Conservation (phyloP, 2,113 vertebrate species). For the Xenopus laevis region DNA sequence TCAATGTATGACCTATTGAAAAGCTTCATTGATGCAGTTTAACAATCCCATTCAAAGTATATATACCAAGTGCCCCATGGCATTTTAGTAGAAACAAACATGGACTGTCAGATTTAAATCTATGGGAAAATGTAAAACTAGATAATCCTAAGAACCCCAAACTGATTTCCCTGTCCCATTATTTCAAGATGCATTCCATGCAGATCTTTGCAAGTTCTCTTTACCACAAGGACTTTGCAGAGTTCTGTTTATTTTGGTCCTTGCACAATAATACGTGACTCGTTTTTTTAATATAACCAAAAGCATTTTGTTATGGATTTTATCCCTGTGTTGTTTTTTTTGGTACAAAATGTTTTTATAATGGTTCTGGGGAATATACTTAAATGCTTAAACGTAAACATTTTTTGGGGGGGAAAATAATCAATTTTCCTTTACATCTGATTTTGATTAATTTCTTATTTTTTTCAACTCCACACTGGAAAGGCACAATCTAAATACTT, state of each 20-base stretch:
- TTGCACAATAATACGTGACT: slow-evolving; percentile 58
- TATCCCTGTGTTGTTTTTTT: slow-evolving; percentile 75
- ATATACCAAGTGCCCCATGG: slow-evolving; percentile 59
- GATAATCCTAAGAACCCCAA: slow-evolving; percentile 61
- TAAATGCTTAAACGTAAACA: slow-evolving; percentile 71
- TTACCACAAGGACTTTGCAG: slow-evolving; percentile 64
- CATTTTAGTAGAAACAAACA: slow-evolving; percentile 61
- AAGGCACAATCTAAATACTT: slow-evolving; percentile 64
- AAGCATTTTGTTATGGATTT: slow-evolving; percentile 80
- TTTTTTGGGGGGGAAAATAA: neutral
- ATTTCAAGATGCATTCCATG: slow-evolving; percentile 62
- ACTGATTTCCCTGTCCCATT: neutral
- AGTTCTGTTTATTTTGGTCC: slow-evolving; percentile 59
- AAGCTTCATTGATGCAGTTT: slow-evolving; percentile 20
- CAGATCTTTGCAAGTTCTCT: slow-evolving; percentile 67
- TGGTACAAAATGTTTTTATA: slow-evolving; percentile 85
- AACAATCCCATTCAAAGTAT: slow-evolving; percentile 32
- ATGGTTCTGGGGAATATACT: slow-evolving; percentile 74
- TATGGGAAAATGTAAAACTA: slow-evolving; percentile 69
- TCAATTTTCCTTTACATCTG: slow-evolving; percentile 64
- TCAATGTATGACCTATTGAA: slow-evolving; percentile 12
- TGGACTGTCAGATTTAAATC: slow-evolving; percentile 46
- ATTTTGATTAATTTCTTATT: slow-evolving; percentile 60
- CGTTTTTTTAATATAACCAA: slow-evolving; percentile 69
- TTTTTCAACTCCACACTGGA: slow-evolving; percentile 83